These are phyloP conservation scores for Sympetrum striolatum DNA, from an alignment of 2,888 invertebrate species.

Conservation along the genomic window DNA sequence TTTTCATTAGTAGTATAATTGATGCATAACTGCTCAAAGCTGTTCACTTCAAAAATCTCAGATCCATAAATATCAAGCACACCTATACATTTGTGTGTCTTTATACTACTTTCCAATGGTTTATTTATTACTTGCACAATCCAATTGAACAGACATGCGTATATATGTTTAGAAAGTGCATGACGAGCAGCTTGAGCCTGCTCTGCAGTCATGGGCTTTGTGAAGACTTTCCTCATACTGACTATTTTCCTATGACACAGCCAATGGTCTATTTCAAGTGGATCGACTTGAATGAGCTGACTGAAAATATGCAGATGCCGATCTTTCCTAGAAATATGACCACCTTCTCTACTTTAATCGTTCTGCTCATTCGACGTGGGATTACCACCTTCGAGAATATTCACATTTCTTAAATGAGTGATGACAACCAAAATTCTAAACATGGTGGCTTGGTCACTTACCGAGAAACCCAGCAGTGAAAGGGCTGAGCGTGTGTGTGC, in stretches of 20 bases:
- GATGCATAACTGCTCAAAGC: slow-evolving; percentile 99
- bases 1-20: slow-evolving; percentile 99
- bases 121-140: slow-evolving; percentile 89
- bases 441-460: slow-evolving; percentile 78
- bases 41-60: slow-evolving; percentile 95
- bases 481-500: slow-evolving; percentile 80
- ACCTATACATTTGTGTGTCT: slow-evolving; percentile 84
- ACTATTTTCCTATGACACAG: slow-evolving; percentile 88
- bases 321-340: slow-evolving; percentile 71
- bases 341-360: slow-evolving; percentile 63
- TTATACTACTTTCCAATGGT: slow-evolving; percentile 72
- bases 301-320: slow-evolving; percentile 71
- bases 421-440: slow-evolving; percentile 87
- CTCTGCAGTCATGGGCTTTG: slow-evolving; percentile 80
- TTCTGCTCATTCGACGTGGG: slow-evolving; percentile 59
- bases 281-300: slow-evolving; percentile 78
- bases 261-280: slow-evolving; percentile 82
- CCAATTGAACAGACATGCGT: slow-evolving; percentile 92
- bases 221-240: slow-evolving; percentile 87
- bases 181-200: slow-evolving; percentile 83
- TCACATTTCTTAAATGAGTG: slow-evolving; percentile 91
- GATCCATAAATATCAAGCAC: slow-evolving; percentile 98
- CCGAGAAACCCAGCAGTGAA: slow-evolving; percentile 79
- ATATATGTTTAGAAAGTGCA: slow-evolving; percentile 95
- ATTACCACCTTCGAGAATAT: slow-evolving; percentile 61